Evolutionary conservation across 2,113 vertebrate genomes (phyloP).

Genomic region (Ifrita kowaldi): DNA sequence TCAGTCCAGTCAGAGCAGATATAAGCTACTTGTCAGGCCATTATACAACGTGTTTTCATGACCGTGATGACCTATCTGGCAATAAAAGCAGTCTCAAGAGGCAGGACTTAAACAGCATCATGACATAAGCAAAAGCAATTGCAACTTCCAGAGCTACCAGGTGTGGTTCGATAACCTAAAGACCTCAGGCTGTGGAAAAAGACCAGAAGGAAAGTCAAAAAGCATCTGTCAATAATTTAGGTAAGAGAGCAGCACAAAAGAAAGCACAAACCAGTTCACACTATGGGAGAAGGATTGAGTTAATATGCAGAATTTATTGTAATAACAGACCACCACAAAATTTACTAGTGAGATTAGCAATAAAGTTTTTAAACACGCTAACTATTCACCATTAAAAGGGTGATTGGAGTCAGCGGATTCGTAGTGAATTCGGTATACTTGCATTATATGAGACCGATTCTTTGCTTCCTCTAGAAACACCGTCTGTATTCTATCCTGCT

Average conservation of each 20-base stretch:
- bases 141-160: background rate
- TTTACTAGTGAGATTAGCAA: background rate
- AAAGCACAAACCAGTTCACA: background rate
- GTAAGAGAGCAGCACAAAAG: background rate
- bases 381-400: background rate
- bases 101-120: background rate
- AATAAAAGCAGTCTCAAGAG: background rate
- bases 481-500: background rate
- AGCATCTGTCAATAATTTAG: background rate
- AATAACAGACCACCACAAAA: background rate
- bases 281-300: background rate
- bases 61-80: background rate
- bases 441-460: background rate
- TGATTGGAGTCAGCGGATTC: background rate
- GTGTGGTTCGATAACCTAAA: background rate
- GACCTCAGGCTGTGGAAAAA: background rate
- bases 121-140: background rate
- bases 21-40: background rate
- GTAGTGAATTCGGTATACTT: background rate
- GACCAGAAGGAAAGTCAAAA: background rate
- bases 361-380: background rate
- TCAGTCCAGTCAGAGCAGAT: background rate
- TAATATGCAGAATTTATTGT: background rate
- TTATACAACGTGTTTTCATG: background rate
- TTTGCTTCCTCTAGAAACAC: background rate